Evolutionary conservation across 2,797 vertebrate species (phyloP).

Genomic region (Otus scops): DNA sequence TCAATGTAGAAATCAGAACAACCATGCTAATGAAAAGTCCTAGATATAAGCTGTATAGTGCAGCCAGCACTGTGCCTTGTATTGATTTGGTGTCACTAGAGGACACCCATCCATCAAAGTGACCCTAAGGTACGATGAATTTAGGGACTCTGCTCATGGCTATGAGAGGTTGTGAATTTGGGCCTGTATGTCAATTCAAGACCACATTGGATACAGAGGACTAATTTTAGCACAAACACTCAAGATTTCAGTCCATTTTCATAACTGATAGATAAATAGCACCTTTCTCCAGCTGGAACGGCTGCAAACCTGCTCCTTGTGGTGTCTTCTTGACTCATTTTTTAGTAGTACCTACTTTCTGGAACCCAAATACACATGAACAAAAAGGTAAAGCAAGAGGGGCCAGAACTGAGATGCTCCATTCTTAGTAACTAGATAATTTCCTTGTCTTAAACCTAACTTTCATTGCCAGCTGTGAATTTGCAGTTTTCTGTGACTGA

Average conservation of each 20-base stretch:
- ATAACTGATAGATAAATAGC: neutral
- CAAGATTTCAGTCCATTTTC: neutral
- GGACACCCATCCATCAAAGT: neutral
- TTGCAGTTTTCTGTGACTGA: neutral
- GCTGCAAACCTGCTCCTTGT: neutral
- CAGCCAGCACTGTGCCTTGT: neutral
- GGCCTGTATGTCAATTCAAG: neutral
- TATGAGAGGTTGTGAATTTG: neutral
- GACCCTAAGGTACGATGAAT: neutral
- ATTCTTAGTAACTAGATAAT: neutral
- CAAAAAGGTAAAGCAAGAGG: neutral
- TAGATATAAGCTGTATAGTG: neutral
- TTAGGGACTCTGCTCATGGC: neutral
- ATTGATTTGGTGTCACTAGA: neutral
- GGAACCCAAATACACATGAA: neutral
- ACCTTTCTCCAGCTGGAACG: neutral
- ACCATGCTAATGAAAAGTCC: neutral
- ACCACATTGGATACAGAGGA: neutral
- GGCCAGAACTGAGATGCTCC: neutral
- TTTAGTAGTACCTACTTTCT: neutral
- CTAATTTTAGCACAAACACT: neutral
- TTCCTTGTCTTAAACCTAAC: neutral
- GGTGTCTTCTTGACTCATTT: accelerated
- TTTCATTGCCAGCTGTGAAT: neutral
- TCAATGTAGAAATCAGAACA: neutral